A percentile compares a stretch with the other conserved stretches of the same genome.
These are phyloP conservation scores for Marasmarcha lunaedactyla DNA, from an alignment of 2,888 invertebrate species.

Conservation along the genomic window DNA sequence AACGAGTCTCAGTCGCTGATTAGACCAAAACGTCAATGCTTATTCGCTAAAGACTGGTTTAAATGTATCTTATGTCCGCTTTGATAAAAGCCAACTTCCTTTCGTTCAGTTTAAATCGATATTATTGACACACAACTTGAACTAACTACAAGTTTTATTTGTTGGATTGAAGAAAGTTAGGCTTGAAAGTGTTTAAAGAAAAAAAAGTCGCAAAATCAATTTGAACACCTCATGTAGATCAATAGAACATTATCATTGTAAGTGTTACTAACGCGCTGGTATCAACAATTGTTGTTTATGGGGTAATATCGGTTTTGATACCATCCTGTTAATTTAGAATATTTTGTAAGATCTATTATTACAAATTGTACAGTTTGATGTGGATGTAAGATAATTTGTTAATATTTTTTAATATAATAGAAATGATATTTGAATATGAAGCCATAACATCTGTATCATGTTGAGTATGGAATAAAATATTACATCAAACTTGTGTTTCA, in stretches of 20 bases:
- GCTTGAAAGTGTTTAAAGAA: too few species aligned
- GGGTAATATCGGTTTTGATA: slow-evolving; percentile 18
- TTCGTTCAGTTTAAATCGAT: too few species aligned
- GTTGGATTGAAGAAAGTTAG: too few species aligned
- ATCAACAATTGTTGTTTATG: slow-evolving; percentile 18
- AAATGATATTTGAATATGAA: slow-evolving; percentile 62
- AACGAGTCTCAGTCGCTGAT: too few species aligned
- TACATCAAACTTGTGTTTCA: background rate
- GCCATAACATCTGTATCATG: slow-evolving; percentile 69
- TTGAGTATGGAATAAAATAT: slow-evolving; percentile 65
- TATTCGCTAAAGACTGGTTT: background rate
- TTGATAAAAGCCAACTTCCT: too few species aligned
- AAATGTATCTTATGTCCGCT: too few species aligned
- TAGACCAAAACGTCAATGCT: too few species aligned
- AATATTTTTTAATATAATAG: slow-evolving; percentile 68
- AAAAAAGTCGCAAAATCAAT: slow-evolving; percentile 27
- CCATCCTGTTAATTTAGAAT: slow-evolving; percentile 42
- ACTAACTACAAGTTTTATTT: too few species aligned
- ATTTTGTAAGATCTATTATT: slow-evolving; percentile 63
- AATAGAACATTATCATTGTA: slow-evolving; percentile 36
- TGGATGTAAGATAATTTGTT: slow-evolving; percentile 70
- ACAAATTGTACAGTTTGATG: slow-evolving; percentile 67
- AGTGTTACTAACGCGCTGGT: slow-evolving; percentile 43
- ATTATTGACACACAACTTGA: too few species aligned
- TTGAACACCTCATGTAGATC: slow-evolving; percentile 49